Percentiles rank a stretch among this genome's conserved stretches.
Evolutionary conservation across 2,113 vertebrate genomes (phyloP).

Genomic region (Pseudolaguvia tuberculata): DNA sequence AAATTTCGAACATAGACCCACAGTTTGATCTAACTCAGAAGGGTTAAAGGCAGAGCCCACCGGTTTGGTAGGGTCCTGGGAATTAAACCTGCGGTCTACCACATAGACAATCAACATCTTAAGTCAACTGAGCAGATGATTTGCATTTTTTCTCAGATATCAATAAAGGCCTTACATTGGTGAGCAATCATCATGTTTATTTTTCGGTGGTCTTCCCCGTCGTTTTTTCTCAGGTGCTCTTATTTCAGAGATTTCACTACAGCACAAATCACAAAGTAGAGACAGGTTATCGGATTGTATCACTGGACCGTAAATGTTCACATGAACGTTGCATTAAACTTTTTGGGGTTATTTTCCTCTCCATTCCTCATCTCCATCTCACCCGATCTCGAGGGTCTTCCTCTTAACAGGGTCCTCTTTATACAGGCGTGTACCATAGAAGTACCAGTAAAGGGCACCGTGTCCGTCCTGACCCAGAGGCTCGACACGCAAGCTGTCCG

Average conservation of each 20-base stretch:
- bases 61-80: too few relatives aligned
- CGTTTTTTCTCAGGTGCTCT: slow-evolving; percentile 73
- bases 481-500: slow-evolving; percentile 92
- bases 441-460: slow-evolving; percentile 97
- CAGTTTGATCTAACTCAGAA: too few relatives aligned
- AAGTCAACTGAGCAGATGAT: too few relatives aligned
- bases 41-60: too few relatives aligned
- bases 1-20: too few relatives aligned
- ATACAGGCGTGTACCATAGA: slow-evolving; percentile 95
- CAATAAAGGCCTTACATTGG: slow-evolving; percentile 64
- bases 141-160: not conserved
- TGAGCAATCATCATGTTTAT: slow-evolving; percentile 74
- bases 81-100: too few relatives aligned
- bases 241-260: slow-evolving; percentile 57
- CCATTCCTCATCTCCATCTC: too few relatives aligned
- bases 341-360: too few relatives aligned
- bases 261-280: not conserved
- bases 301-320: not conserved
- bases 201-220: slow-evolving; percentile 91
- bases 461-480: slow-evolving; percentile 88
- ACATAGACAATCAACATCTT: too few relatives aligned
- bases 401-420: slow-evolving; percentile 81
- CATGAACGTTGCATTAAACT: not conserved
- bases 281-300: not conserved
- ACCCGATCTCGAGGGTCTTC: slow-evolving; percentile 74